A percentile compares a stretch with the other conserved stretches of the same genome.
These are phyloP conservation scores for Indri indri DNA, from an alignment of 2,113 vertebrate genomes.

Conservation along the genomic window DNA sequence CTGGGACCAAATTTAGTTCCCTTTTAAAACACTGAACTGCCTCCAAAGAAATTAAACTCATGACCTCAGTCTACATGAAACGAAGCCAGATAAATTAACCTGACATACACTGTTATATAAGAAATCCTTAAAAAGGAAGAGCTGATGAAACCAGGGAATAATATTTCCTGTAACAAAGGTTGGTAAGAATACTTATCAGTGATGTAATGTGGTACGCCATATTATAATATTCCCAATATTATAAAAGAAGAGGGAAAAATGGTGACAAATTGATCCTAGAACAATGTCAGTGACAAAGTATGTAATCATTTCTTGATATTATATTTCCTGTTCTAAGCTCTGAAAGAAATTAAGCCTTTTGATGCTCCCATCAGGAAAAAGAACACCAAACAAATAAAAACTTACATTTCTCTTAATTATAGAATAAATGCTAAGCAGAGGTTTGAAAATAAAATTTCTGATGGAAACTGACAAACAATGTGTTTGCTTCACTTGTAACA, in stretches of 20 bases:
- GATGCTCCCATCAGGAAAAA: background rate
- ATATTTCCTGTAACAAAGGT: conserved; percentile 49
- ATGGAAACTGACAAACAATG: background rate
- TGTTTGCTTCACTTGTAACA: conserved; percentile 59
- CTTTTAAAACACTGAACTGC: conserved; percentile 64
- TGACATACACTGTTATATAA: conserved; percentile 72
- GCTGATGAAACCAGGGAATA: conserved; percentile 53
- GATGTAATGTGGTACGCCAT: background rate
- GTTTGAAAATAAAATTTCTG: conserved; percentile 24
- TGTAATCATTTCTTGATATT: background rate
- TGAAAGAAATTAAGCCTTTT: conserved; percentile 6
- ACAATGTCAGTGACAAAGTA: background rate
- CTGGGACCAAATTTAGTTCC: conserved; percentile 73
- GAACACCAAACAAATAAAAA: background rate
- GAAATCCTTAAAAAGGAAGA: conserved; percentile 66
- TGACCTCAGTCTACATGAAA: conserved; percentile 78
- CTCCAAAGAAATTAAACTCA: conserved; percentile 75
- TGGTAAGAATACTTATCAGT: conserved; percentile 20
- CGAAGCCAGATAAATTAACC: conserved; percentile 76
- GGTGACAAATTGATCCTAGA: background rate
- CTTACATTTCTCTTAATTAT: background rate
- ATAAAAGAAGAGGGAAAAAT: background rate
- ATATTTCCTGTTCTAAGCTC: background rate
- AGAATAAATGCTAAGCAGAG: background rate
- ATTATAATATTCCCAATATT: background rate